phyloP scores from a whole-genome alignment of 2,113 vertebrate species.

The Cercocebus atys region DNA sequence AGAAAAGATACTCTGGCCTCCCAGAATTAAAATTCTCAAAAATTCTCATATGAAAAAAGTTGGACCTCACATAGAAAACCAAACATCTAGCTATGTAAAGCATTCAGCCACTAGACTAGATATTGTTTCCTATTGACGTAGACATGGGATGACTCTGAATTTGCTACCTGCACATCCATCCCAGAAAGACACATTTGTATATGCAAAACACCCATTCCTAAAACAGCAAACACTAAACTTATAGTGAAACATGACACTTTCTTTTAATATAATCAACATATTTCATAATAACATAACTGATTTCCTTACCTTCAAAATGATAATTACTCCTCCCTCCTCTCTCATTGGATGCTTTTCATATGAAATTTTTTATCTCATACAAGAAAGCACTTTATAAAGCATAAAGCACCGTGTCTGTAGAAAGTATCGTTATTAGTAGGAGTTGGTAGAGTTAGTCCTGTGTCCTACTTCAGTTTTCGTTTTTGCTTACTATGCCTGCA shows the following conservation, averaged over 20 bases:
- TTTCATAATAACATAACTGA: background rate
- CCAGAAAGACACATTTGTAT: background rate
- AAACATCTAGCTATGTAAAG: background rate
- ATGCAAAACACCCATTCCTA: background rate
- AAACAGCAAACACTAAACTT: conserved; percentile 11
- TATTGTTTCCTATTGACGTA: background rate
- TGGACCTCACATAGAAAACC: background rate
- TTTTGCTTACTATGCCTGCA: background rate
- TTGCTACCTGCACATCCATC: background rate
- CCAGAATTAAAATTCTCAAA: background rate
- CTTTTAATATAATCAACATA: background rate
- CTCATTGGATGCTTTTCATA: background rate
- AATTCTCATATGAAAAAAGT: background rate
- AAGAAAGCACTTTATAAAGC: background rate
- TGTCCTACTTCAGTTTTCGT: background rate
- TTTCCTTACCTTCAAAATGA: background rate
- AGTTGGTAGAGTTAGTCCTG: background rate
- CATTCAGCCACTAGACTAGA: background rate
- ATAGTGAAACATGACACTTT: background rate
- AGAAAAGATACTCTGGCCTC: background rate
- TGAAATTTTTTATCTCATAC: background rate
- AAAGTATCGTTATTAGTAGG: background rate
- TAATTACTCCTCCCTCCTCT: background rate
- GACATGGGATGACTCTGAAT: background rate
- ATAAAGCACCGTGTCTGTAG: background rate